These are phyloP conservation scores for Psilopsiagon aurifrons DNA, from an alignment of 2,113 vertebrate species.

Conservation along the genomic window DNA sequence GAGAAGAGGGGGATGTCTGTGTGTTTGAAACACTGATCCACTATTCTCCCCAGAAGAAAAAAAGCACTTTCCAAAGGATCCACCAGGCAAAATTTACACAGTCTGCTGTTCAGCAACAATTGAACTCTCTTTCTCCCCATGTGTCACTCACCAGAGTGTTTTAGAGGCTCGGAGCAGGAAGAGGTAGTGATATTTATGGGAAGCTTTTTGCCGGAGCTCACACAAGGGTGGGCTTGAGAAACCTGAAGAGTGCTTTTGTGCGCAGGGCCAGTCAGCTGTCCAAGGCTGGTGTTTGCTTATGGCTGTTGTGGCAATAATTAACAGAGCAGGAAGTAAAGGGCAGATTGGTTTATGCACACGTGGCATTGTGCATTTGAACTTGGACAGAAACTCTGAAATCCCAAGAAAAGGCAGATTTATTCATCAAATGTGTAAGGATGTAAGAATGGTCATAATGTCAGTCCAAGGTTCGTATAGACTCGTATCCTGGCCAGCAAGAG, in stretches of 20 bases:
- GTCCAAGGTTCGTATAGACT: neutral
- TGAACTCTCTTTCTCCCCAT: neutral
- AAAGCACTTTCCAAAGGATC: neutral
- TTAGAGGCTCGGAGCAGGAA: slow-evolving; percentile 14
- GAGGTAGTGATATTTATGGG: slow-evolving; percentile 14
- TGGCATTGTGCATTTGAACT: neutral
- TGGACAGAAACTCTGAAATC: neutral
- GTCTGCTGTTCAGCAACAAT: neutral
- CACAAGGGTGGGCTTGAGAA: slow-evolving; percentile 54
- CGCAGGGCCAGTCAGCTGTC: neutral
- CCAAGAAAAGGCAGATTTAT: neutral
- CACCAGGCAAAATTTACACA: neutral
- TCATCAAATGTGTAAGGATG: neutral
- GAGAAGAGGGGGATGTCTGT: neutral
- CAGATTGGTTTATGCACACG: neutral
- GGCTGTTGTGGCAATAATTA: slow-evolving; percentile 52
- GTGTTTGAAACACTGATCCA: neutral
- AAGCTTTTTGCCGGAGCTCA: slow-evolving; percentile 20
- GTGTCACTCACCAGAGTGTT: slow-evolving; percentile 6
- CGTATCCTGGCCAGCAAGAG: neutral
- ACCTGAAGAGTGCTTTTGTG: slow-evolving; percentile 54
- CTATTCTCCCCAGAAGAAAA: neutral
- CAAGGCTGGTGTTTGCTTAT: slow-evolving; percentile 42
- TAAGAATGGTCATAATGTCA: neutral
- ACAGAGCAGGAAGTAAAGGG: slow-evolving; percentile 39